Percentiles rank a stretch among this genome's conserved stretches.
phyloP scores from a whole-genome alignment of 2,888 invertebrate species.

The Anorthoa munda region DNA sequence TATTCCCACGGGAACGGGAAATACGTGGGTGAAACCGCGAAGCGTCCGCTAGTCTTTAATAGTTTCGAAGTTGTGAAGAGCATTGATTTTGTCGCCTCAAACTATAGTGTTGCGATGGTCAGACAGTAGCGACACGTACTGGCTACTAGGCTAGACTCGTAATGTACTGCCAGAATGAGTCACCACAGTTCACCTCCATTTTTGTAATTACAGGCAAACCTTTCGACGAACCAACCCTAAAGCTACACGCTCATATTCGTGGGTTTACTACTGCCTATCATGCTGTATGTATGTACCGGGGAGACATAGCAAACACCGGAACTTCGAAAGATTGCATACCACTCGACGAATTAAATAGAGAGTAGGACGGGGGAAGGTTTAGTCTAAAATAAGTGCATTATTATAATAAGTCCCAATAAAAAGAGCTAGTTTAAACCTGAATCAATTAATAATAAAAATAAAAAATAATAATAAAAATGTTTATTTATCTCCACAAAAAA shows the following conservation, averaged over 20 bases:
- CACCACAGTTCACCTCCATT: conserved; percentile 27
- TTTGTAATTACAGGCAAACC: conserved; percentile 35
- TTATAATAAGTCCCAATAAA: neutral
- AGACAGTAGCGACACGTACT: neutral
- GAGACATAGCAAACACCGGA: neutral
- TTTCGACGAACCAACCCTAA: conserved; percentile 38
- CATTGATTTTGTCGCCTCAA: conserved; percentile 12
- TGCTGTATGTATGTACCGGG: neutral
- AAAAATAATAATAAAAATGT: too few relatives aligned
- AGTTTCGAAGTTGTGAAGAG: neutral
- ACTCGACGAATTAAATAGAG: neutral
- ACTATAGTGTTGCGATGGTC: conserved; percentile 5
- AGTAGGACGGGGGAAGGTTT: neutral
- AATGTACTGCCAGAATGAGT: conserved; percentile 30
- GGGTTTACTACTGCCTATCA: neutral
- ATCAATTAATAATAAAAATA: too few relatives aligned
- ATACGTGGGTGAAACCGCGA: too few relatives aligned
- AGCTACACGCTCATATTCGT: conserved; percentile 39
- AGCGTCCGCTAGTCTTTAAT: too few relatives aligned
- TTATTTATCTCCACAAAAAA: too few relatives aligned
- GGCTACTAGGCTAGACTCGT: neutral
- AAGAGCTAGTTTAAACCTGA: neutral
- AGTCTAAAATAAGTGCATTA: neutral
- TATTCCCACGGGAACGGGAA: too few relatives aligned
- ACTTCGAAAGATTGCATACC: neutral